Evolutionary conservation across 2,113 vertebrate genomes (phyloP).

Genomic region (Columba livia): DNA sequence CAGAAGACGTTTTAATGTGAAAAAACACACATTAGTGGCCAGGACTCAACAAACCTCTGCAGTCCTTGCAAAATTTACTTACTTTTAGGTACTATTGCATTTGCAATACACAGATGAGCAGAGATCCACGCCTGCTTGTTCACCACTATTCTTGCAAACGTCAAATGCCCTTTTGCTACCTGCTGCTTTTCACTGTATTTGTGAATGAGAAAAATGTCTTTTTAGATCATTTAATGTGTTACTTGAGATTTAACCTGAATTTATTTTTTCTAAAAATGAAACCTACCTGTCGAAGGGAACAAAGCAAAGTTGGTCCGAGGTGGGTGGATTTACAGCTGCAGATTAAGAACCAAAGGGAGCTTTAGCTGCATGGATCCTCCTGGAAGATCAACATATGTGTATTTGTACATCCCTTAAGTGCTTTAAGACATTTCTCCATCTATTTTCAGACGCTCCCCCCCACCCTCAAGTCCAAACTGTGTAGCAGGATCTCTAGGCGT

Average conservation of each 20-base stretch:
- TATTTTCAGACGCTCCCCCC: neutral
- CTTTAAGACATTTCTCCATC: neutral
- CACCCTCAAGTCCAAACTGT: neutral
- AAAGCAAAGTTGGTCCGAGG: neutral
- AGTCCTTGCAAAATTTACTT: neutral
- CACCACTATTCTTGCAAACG: neutral
- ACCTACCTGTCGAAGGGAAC: neutral
- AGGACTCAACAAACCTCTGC: neutral
- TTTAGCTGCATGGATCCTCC: neutral
- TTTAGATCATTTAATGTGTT: fast-evolving
- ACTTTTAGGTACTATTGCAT: fast-evolving
- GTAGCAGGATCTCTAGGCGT: neutral
- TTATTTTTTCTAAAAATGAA: neutral
- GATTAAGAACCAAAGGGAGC: neutral
- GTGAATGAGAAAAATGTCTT: neutral
- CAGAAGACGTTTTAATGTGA: neutral
- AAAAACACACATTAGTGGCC: neutral
- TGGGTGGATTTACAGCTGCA: neutral
- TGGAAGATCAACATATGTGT: neutral
- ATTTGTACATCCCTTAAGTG: neutral
- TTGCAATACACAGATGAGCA: fast-evolving
- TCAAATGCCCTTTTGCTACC: neutral
- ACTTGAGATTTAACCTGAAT: neutral
- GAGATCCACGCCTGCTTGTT: neutral
- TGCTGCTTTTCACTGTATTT: neutral